Evolutionary conservation across 2,113 vertebrate genomes (phyloP).

Genomic region (Marmota flaviventris): DNA sequence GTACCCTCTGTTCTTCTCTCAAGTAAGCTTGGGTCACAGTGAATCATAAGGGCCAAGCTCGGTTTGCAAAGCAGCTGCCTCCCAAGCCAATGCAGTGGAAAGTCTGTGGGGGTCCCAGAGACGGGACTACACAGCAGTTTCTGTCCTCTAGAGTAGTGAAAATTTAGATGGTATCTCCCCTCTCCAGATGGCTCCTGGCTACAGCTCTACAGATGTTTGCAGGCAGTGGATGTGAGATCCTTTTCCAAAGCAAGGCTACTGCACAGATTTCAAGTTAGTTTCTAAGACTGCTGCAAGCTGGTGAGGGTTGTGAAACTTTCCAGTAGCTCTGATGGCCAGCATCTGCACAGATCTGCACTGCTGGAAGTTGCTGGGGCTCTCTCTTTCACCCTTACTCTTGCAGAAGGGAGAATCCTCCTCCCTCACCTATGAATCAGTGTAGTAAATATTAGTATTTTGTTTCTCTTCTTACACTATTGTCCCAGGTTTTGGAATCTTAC

Average conservation of each 20-base stretch:
- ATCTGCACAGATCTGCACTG: background rate
- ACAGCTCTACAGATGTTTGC: too few relatives aligned
- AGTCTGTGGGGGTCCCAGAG: background rate
- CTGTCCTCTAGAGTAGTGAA: background rate
- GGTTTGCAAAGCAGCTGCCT: background rate
- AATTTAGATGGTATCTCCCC: background rate
- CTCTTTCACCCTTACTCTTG: background rate
- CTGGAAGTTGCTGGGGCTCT: background rate
- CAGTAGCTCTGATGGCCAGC: background rate
- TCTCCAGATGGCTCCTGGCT: background rate
- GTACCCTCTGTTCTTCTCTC: background rate
- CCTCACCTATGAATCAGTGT: background rate
- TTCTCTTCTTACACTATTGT: background rate
- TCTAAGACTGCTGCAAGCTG: background rate
- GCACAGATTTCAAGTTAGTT: background rate
- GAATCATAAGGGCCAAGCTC: background rate
- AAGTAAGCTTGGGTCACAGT: background rate
- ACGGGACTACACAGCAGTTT: too few relatives aligned
- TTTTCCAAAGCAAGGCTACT: background rate
- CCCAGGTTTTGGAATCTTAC: background rate
- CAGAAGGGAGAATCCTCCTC: background rate
- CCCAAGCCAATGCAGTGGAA: background rate
- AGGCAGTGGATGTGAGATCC: background rate
- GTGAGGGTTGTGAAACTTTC: background rate
- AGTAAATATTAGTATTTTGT: background rate